Percentiles rank a stretch among this genome's conserved stretches.
Conservation (phyloP, 1,140 invertebrate species). For the Lordiphosa clarofinis region DNA sequence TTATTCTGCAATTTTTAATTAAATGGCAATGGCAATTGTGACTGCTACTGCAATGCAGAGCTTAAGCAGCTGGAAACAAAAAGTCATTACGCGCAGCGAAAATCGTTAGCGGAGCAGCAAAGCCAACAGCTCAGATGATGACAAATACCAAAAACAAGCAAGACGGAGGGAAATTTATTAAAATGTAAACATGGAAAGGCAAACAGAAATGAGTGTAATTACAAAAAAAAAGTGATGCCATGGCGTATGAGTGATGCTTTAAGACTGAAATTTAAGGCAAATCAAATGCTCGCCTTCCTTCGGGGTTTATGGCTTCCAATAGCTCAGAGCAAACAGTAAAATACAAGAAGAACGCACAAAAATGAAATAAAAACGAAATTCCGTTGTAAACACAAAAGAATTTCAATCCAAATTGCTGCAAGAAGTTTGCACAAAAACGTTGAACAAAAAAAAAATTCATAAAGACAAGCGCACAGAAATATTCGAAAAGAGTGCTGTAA, state of each 20-base stretch:
- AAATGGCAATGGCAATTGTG: constrained; percentile 75
- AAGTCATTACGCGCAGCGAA: constrained; percentile 72
- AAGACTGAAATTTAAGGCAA: constrained; percentile 29
- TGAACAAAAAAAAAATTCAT: constrained; percentile 29
- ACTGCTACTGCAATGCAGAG: constrained; percentile 39
- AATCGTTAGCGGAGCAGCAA: constrained; percentile 47
- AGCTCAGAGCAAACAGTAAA: constrained; percentile 36
- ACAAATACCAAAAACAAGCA: constrained; percentile 27
- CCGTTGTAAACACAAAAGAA: constrained; percentile 71
- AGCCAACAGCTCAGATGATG: constrained; percentile 48
- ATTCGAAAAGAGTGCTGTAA: constrained; percentile 21
- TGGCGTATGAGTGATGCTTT: constrained; percentile 44
- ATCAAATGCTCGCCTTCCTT: constrained; percentile 25
- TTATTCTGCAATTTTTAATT: constrained; percentile 78
- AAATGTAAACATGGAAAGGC: constrained; percentile 67
- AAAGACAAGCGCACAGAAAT: constrained; percentile 10
- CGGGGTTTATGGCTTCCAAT: constrained; percentile 23
- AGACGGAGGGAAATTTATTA: constrained; percentile 56
- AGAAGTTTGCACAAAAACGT: constrained; percentile 42
- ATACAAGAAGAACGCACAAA: constrained; percentile 6
- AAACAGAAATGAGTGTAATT: constrained; percentile 63
- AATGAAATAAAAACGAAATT: constrained; percentile 53
- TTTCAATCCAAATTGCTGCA: constrained; percentile 70
- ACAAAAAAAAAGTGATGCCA: constrained; percentile 45
- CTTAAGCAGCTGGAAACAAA: constrained; percentile 76